Percentiles rank a stretch among this genome's conserved stretches.
Evolutionary conservation across 2,888 invertebrate species (phyloP).

Genomic region (Mythimna lalbum): DNA sequence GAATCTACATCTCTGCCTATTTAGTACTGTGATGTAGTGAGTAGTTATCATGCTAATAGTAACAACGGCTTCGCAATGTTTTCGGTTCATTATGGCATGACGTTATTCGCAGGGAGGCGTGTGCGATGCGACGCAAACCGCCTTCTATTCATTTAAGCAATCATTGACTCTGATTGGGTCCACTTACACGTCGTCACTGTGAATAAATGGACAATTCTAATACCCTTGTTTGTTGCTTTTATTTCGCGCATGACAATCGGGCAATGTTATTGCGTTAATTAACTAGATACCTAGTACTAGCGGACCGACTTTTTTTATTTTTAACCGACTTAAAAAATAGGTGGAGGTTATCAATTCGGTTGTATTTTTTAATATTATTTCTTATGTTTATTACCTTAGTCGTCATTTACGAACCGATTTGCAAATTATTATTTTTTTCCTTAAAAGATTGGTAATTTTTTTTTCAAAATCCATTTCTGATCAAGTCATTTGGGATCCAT

Average conservation of each 20-base stretch:
- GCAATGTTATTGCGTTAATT: constrained; percentile 5
- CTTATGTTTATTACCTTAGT: no score
- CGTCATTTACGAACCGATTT: no score
- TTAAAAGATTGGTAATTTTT: no score
- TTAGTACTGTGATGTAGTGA: constrained; percentile 7
- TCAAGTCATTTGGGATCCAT: no score
- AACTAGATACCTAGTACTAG: background rate
- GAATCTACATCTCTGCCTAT: constrained; percentile 6
- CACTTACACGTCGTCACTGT: constrained; percentile 72
- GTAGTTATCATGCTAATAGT: constrained; percentile 46
- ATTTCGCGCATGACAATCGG: constrained; percentile 39
- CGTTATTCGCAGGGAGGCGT: constrained; percentile 79
- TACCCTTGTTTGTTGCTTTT: constrained; percentile 52
- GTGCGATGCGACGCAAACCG: constrained; percentile 72
- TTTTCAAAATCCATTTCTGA: no score
- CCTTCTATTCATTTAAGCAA: constrained; percentile 84
- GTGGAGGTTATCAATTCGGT: no score
- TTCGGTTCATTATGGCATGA: constrained; percentile 66
- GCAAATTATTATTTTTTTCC: no score
- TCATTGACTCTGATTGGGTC: constrained; percentile 84
- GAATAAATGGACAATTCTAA: constrained; percentile 64
- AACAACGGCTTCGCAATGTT: constrained; percentile 50
- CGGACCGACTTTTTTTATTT: no score
- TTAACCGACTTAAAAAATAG: no score
- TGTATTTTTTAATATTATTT: no score